phyloP scores from a whole-genome alignment of 2,113 vertebrate species.

The Mastomys coucha region DNA sequence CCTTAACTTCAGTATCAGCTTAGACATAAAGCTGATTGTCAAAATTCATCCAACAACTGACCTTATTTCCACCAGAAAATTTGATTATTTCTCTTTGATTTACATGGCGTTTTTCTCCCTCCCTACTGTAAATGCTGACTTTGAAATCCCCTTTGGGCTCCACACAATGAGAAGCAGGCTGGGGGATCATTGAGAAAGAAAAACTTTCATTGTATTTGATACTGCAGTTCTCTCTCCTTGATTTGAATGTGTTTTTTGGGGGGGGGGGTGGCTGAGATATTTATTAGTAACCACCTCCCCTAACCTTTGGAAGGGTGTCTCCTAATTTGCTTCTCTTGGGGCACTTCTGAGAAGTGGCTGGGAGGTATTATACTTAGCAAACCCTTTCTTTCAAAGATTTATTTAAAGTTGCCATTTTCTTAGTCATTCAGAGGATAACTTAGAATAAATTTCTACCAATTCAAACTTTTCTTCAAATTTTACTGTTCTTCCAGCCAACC shows the following conservation, averaged over 20 bases:
- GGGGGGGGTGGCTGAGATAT: constrained; percentile 80
- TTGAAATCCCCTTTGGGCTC: constrained; percentile 83
- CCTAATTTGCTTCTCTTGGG: constrained; percentile 85
- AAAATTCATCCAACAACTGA: constrained; percentile 86
- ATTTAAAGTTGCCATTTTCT: constrained; percentile 85
- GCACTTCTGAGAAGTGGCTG: constrained; percentile 84
- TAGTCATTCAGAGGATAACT: constrained; percentile 83
- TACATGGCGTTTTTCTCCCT: constrained; percentile 73
- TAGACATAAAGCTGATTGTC: constrained; percentile 83
- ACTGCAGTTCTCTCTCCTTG: constrained; percentile 77
- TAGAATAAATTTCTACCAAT: constrained; percentile 75
- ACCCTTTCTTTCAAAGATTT: constrained; percentile 82
- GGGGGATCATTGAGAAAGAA: constrained; percentile 72
- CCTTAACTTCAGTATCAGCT: constrained; percentile 78
- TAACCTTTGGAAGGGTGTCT: constrained; percentile 69
- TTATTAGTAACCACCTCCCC: constrained; percentile 76
- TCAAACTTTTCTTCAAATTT: constrained; percentile 75
- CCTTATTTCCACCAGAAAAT: constrained; percentile 85
- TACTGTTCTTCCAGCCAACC: fast-evolving
- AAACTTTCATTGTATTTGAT: constrained; percentile 84
- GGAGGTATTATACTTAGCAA: constrained; percentile 83
- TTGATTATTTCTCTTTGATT: constrained; percentile 87
- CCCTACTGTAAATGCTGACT: constrained; percentile 81
- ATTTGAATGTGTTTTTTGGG: constrained; percentile 87
- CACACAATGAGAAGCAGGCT: constrained; percentile 77